Evolutionary conservation across 2,888 invertebrate genomes (phyloP).

Genomic region (Apamea monoglypha): DNA sequence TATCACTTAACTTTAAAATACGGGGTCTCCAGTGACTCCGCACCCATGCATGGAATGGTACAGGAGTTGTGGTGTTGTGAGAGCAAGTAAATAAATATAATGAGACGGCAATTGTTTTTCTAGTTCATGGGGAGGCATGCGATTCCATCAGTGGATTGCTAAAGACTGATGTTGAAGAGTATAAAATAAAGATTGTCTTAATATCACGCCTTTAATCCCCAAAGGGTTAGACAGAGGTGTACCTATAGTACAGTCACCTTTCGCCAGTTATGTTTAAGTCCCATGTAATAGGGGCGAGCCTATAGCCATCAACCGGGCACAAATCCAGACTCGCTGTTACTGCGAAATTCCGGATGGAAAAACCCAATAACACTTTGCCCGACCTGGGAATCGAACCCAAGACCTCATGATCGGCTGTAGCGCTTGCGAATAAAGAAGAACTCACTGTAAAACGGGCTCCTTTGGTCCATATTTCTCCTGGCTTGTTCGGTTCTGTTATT

Average conservation of each 20-base stretch:
- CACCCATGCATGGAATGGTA: too few relatives aligned
- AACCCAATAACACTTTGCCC: not conserved
- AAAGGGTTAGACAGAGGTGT: too few relatives aligned
- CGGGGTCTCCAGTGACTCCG: too few relatives aligned
- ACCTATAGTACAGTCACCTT: too few relatives aligned
- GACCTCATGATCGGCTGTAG: too few relatives aligned
- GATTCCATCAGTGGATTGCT: not conserved
- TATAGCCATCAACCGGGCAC: not conserved
- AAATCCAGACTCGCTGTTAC: not conserved
- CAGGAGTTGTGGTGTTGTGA: too few relatives aligned
- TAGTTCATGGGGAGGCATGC: not conserved
- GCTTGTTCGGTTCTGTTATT: conserved; percentile 77
- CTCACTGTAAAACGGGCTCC: conserved; percentile 77
- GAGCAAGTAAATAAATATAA: too few relatives aligned
- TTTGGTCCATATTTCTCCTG: conserved; percentile 80
- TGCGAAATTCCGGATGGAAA: not conserved
- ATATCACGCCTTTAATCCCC: not conserved
- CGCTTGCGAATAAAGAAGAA: conserved; percentile 6
- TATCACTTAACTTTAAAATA: too few relatives aligned
- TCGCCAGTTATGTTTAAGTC: not conserved
- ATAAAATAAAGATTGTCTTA: not conserved
- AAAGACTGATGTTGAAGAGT: not conserved
- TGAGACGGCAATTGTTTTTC: too few relatives aligned
- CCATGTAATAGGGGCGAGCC: not conserved
- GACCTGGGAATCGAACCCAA: not conserved